Evolutionary conservation across 1,140 invertebrate species (phyloP).

Genomic region (Pomacea maculata): DNA sequence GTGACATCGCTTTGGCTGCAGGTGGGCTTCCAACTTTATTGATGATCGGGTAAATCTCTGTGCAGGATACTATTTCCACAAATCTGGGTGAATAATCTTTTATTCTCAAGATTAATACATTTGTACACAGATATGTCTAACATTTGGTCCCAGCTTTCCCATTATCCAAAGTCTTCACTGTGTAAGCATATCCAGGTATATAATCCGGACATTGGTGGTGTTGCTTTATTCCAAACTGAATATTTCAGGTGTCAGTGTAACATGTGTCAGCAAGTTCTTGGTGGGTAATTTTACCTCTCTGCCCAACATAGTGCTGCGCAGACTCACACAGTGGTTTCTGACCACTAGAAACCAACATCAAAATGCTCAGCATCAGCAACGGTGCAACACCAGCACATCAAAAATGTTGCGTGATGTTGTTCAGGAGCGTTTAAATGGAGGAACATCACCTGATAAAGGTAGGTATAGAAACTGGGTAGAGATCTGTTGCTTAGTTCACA

Average conservation of each 20-base stretch:
- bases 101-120: too few relatives aligned
- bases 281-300: conserved; percentile 4
- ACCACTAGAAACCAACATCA: background rate
- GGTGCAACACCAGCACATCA: background rate
- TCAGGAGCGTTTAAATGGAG: background rate
- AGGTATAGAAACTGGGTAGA: background rate
- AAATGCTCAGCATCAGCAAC: background rate
- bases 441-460: conserved; percentile 6
- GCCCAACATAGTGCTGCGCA: background rate
- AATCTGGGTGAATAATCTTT: too few relatives aligned
- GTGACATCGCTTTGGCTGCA: conserved; percentile 2
- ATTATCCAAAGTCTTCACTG: too few relatives aligned
- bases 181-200: too few relatives aligned
- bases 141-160: too few relatives aligned
- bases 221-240: too few relatives aligned
- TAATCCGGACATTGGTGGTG: too few relatives aligned
- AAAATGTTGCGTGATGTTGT: conserved; percentile 1
- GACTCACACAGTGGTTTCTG: conserved; percentile 3
- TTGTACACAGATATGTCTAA: too few relatives aligned
- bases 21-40: background rate
- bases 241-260: conserved; percentile 5
- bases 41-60: too few relatives aligned
- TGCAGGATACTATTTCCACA: too few relatives aligned
- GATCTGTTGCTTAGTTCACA: too few relatives aligned
- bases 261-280: conserved; percentile 13